Conservation (phyloP, 2,888 invertebrate genomes). For the Tiliacea citrago region DNA sequence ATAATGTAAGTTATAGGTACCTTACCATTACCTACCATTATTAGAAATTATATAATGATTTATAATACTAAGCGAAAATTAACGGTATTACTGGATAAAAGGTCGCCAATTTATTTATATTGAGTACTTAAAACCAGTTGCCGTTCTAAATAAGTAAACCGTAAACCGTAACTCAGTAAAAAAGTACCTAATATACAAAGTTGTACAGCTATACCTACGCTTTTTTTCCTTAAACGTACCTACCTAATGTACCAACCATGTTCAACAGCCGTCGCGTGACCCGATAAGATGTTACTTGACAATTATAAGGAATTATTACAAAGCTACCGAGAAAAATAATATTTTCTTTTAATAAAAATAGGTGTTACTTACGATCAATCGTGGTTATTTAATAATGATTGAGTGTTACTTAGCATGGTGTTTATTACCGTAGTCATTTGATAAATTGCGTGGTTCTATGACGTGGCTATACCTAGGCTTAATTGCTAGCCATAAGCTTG, state of each 20-base stretch:
- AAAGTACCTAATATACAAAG: slow-evolving; percentile 12
- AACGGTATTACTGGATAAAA: not conserved
- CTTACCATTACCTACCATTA: not conserved
- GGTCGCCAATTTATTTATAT: not conserved
- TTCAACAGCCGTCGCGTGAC: slow-evolving; percentile 64
- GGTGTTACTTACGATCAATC: slow-evolving; percentile 54
- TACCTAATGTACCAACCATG: slow-evolving; percentile 39
- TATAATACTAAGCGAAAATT: not conserved
- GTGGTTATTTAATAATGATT: slow-evolving; percentile 55
- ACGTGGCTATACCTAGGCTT: not conserved
- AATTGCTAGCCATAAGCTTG: not conserved
- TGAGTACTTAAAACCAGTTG: not conserved
- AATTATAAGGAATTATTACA: slow-evolving; percentile 72
- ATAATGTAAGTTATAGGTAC: too few relatives aligned
- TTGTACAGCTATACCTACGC: slow-evolving; percentile 35
- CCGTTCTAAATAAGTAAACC: slow-evolving; percentile 9
- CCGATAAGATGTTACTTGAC: slow-evolving; percentile 68
- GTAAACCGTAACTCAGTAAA: not conserved
- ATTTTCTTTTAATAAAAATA: slow-evolving; percentile 59
- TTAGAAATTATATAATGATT: not conserved
- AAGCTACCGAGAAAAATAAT: slow-evolving; percentile 52
- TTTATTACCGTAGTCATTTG: slow-evolving; percentile 23
- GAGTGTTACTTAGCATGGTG: slow-evolving; percentile 60
- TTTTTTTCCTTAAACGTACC: slow-evolving; percentile 32
- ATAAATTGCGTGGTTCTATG: slow-evolving; percentile 7